Evolutionary conservation across 2,113 vertebrate genomes (phyloP), one percentile per base, ranked within the genome.

Genomic region (Lonchura striata): DNA sequence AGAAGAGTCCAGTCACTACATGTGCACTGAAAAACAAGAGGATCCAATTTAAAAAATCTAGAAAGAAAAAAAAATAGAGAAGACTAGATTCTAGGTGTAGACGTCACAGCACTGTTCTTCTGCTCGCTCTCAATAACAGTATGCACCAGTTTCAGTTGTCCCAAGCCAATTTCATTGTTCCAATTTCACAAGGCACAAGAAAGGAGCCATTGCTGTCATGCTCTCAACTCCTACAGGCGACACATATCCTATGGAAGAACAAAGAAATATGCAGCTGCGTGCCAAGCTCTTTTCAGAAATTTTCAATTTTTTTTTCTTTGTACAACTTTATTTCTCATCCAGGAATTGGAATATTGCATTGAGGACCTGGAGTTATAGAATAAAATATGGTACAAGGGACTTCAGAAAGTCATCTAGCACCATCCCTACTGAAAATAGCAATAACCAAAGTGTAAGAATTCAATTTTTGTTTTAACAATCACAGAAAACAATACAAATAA

Each of bases 141-240:
- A 28, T 3, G 0, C 39, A 42, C 24, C 7, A 20, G 13, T 54
- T 92, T 66, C 79, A 70, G 63, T 59, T 1, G 2, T 80, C 19
- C 25, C 22, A 59, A 84, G 16, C 3, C 30, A 59, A 10, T 22
- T 78, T 65, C 5, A 15, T 37, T 13, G 1, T 27, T 50, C 9
- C 39, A n/a, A 68, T 85, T 91, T 64, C 65, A 60, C 49, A 68
- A 71, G 30, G 35, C 5, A 4, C 10, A 77, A 41, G 63, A 79
- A 93, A 82, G 35, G 14, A 85, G 16, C 11, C 2, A 3, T 28
- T 59, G 42, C 30, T 66, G 39, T 50, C 28, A n/a, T 8, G 20
- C 15, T 92, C 1, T 1, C 1, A 5, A 54, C 12, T 64, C 9
- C 53, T 47, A 10, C 4, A 52, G 53, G 37, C 1, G 3, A 53